Base-by-base conservation (phyloP, 2,888 invertebrate genomes). In the Drosophila multiciliata region DNA sequence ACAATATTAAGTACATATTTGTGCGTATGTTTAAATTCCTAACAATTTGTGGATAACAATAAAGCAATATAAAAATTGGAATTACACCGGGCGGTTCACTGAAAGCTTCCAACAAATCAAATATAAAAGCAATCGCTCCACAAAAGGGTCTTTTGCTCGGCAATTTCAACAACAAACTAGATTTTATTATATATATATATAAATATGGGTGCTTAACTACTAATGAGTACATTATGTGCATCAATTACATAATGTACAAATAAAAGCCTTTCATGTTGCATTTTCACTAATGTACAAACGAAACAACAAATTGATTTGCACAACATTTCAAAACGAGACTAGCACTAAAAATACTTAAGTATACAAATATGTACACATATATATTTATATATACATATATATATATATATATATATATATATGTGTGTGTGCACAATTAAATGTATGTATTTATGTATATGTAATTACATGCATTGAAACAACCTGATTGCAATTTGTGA, bases 1-100 rank as follows among this genome's bases (percentile, higher is more conserved):
- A 80, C 73, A 78, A 61, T 82, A 60, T 33, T 65, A 78, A 79
- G 23, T 38, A 55, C 36, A 40, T 12, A 50, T 32, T 20, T 38
- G 40, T 57, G 38, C 64, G 32, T 70, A 53, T 75, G 53, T 70
- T 66, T 66, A 48, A 61, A 75, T 71, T 80, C 71, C 63, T 70
- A 78, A 78, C 74, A 76, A 83, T 77, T 57, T 73, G 86, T 77
- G 58, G 50, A 82, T 87, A 89, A 87, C 88, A 89, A 89, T 85
- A 69, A 78, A 78, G 85, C 82, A 75, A 72, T 87, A 67, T 72
- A 75, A 75, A 87, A 80, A 76, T 66, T 52, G 78, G 59, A 75
- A 64, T 67, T 78, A 75, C 60, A 75, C 66, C 67, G 63, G 33
- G 61, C 58, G 45, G 50, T 57, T 59, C 55, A 69, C 20, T 66